Percentiles rank a stretch among this genome's conserved stretches.
Conservation (phyloP, 1,140 invertebrate species). For the Aleiodes sp. region DNA sequence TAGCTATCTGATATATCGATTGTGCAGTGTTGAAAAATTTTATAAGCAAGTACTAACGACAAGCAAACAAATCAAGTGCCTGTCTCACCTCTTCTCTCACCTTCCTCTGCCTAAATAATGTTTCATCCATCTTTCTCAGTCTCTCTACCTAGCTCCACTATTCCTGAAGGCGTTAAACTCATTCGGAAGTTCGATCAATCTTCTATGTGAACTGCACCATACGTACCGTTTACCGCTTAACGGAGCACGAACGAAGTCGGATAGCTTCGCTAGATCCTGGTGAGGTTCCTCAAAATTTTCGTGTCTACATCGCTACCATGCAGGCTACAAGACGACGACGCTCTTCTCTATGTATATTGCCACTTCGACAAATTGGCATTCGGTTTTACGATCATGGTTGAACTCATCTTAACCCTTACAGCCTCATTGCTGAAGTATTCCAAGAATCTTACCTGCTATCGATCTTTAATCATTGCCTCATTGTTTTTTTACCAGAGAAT, state of each 20-base stretch:
- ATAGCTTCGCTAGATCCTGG: constrained; percentile 21
- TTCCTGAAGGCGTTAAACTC: constrained; percentile 28
- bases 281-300: constrained; percentile 7
- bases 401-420: not conserved
- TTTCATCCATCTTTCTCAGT: constrained; percentile 2
- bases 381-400: constrained; percentile 4
- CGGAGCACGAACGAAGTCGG: constrained; percentile 35
- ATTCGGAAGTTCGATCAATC: constrained; percentile 32
- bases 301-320: constrained; percentile 7
- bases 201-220: constrained; percentile 34
- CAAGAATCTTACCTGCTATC: not conserved
- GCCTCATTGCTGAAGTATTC: no score
- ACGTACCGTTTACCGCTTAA: constrained; percentile 38
- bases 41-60: not conserved
- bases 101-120: not conserved
- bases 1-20: constrained; percentile 13
- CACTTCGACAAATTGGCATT: constrained; percentile 29
- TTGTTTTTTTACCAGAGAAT: not conserved
- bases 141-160: not conserved
- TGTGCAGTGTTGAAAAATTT: not conserved
- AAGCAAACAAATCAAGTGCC: constrained; percentile 12
- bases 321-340: constrained; percentile 18
- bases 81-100: not conserved
- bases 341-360: constrained; percentile 23
- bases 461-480: not conserved